Evolutionary conservation across 2,113 vertebrate species (phyloP), one percentile per base, ranked within the genome.

Genomic region (Poeciliopsis retropinna): DNA sequence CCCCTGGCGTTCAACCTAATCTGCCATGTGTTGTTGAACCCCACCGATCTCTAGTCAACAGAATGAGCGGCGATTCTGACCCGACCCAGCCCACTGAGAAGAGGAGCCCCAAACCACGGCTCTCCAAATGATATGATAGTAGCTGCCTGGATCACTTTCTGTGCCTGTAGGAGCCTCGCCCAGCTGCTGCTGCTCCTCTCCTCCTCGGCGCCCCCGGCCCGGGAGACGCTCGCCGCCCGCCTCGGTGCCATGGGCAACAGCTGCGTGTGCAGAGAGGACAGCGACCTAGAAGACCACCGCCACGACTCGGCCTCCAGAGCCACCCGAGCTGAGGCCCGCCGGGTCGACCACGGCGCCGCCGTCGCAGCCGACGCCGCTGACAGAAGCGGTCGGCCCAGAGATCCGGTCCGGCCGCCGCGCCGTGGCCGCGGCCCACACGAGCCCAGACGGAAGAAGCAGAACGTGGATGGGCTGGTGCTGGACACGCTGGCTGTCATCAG

Each of bases 71-170:
- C 75, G 66, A 78, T 47, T 11, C 67, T 67, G 66, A 89, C 12
- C 91, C 67, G 37, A 86, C 92, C 80, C 62, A 83, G 87, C 91
- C 91, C 85, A 75, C 89, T 85, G 85, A 91, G 90, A 92, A 90
- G 92, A 93, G 90, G 91, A 85, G 85, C 84, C 86, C 86, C 85
- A 60, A 92, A 87, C 82, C 64, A 84, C 94, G 94, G 89, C 93
- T 93, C 94, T 89, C 92, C 97, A 96, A 96, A 98, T 99, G 97
- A 98, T 99, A 99, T 99, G 98, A 98, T 99, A 94, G 96, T 99
- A 95, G 95, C 96, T 87, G 95, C 97, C 93, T 96, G 96, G 95
- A 95, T 96, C 90, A 95, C 96, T 94, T 98, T 97, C 94, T 97
- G 96, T 95, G 96, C 95, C 79, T 98, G 96, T 96, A 97, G 96